Evolutionary conservation across 2,797 vertebrate genomes (phyloP), one percentile per base, ranked within the genome.

Genomic region (Siniperca scherzeri): DNA sequence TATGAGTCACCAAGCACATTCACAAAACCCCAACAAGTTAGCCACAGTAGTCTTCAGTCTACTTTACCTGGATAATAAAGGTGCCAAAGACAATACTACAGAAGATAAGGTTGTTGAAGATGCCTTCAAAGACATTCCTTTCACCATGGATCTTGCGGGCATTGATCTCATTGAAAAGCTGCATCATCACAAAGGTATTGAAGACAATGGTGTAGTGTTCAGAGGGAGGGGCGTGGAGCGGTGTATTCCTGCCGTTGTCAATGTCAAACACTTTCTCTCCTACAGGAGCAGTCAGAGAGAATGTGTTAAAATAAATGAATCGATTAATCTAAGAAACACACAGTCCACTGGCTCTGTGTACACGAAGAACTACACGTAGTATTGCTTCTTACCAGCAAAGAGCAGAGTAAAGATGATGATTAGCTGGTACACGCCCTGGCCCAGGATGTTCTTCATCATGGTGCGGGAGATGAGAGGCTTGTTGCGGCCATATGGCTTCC

Each of bases 361-460:
- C 0, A 61, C 19, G 21, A 36, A 40, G 9, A 70, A n/a, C 46
- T 3, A 4, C 8, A 16, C 5, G 1, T 7, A 38, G 16, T 8
- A 19, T 0, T 5, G 3, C 3, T 82, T 87, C 97, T 96, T 95
- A 99, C 99, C 99, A 70, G 96, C 97, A 94, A 99, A 99, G 53
- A 99, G 95, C 82, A 99, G 96, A 0, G 98, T 97, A 87, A 99
- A 99, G 93, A 99, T 98, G 86, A 98, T 97, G 36, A 97, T 89
- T 2, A 99, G 97, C 88, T 99, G 99, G 94, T 97, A 99, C 86
- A 99, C 97, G 0, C 96, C 98, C 66, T 99, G 99, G 74, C 98
- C 99, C 91, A 99, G 94, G 85, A 99, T 99, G 91, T 99, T 99
- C 95, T 99, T 99, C 99, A 99, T 99, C 99, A 99, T 99, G 6